These are phyloP conservation scores for Sinocyclocheilus anshuiensis DNA, from an alignment of 2,113 vertebrate species.

Conservation along the genomic window DNA sequence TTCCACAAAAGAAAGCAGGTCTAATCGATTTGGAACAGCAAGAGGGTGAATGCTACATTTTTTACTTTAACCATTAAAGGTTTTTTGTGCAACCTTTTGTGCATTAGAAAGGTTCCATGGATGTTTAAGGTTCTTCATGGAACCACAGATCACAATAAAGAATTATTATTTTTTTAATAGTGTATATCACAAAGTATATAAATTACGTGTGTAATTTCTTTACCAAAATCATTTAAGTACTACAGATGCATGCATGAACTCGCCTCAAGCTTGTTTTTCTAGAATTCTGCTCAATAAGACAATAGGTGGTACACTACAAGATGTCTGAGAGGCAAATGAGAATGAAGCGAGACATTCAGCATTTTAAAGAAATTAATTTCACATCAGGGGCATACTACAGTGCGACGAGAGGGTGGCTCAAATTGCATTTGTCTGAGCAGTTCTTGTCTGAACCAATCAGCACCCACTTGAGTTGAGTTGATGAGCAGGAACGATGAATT, in stretches of 20 bases:
- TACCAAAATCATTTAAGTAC: background rate
- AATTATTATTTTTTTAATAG: too few species aligned
- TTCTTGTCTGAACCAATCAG: slow-evolving; percentile 29
- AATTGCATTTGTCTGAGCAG: slow-evolving; percentile 20
- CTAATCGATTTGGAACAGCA: too few species aligned
- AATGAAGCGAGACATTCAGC: background rate
- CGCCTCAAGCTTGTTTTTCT: background rate
- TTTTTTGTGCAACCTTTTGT: too few species aligned
- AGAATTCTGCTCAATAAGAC: background rate
- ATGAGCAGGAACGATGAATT: background rate
- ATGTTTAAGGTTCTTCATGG: too few species aligned
- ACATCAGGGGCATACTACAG: slow-evolving; percentile 20
- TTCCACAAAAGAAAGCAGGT: too few species aligned
- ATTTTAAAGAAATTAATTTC: background rate
- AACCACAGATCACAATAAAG: too few species aligned
- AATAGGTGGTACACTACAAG: background rate
- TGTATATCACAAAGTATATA: background rate
- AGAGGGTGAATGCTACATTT: too few species aligned
- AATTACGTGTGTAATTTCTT: background rate
- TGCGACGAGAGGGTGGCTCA: background rate
- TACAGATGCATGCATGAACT: background rate
- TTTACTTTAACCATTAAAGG: too few species aligned
- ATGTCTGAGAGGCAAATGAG: background rate
- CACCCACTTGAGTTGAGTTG: slow-evolving; percentile 10
- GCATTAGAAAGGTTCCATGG: too few species aligned